Evolutionary conservation across 2,797 vertebrate genomes (phyloP).

Genomic region (Enteromius treurensis): DNA sequence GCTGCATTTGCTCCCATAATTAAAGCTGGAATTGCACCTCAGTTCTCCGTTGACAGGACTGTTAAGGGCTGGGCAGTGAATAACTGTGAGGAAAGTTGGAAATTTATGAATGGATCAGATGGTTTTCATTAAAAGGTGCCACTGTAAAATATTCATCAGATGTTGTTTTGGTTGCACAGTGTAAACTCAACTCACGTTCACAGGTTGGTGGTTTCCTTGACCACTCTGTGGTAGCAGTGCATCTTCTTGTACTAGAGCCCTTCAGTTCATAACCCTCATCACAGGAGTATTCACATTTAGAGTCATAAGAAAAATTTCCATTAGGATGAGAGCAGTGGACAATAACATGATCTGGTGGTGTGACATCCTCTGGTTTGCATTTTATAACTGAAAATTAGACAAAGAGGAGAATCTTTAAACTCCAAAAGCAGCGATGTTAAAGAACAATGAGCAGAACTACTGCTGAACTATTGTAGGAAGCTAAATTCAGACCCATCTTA

Average conservation of each 20-base stretch:
- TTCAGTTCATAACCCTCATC: constrained; percentile 74
- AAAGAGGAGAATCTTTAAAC: not conserved
- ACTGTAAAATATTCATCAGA: not conserved
- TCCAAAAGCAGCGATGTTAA: not conserved
- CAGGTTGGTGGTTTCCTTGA: constrained; percentile 76
- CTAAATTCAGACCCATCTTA: constrained; percentile 47
- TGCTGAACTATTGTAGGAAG: not conserved
- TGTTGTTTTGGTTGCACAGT: constrained; percentile 59
- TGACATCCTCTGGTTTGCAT: constrained; percentile 67
- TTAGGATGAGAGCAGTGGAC: constrained; percentile 68
- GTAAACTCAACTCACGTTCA: constrained; percentile 74
- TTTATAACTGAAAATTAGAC: constrained; percentile 68
- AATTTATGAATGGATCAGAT: not conserved
- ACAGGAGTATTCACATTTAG: constrained; percentile 81
- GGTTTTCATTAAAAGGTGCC: not conserved
- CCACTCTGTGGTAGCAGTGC: constrained; percentile 73
- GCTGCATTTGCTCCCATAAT: constrained; percentile 73
- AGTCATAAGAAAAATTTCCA: constrained; percentile 69
- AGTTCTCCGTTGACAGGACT: constrained; percentile 58
- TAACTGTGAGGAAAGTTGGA: constrained; percentile 62
- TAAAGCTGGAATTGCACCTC: constrained; percentile 71
- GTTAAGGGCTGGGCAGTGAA: constrained; percentile 65
- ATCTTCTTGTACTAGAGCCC: constrained; percentile 66
- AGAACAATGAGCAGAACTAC: not conserved
- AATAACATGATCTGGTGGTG: constrained; percentile 61